phyloP scores from a whole-genome alignment of 2,888 invertebrate species.

The Ochropleura plecta region DNA sequence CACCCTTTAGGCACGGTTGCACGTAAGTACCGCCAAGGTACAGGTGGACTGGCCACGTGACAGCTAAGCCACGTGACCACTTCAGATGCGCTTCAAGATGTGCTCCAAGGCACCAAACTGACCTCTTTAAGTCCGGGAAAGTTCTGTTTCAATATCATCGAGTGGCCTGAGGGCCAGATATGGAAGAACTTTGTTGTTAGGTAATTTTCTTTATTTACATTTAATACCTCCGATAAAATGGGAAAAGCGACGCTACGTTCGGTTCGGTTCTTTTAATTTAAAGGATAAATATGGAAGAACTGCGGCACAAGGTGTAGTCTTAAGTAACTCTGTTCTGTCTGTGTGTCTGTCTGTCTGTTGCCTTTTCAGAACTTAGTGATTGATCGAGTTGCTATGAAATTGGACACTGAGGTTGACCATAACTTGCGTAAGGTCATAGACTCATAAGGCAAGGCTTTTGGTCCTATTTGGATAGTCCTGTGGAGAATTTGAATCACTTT shows the following conservation, averaged over 20 bases:
- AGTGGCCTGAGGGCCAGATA: constrained; percentile 26
- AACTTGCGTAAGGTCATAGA: background rate
- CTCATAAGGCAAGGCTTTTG: background rate
- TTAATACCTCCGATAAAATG: background rate
- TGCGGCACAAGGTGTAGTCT: no score
- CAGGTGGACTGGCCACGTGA: constrained; percentile 60
- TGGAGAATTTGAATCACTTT: no score
- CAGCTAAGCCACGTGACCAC: constrained; percentile 57
- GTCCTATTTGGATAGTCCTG: background rate
- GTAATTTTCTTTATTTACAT: constrained; percentile 14
- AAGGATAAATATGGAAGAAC: background rate
- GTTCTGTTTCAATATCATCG: constrained; percentile 35
- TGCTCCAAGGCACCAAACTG: constrained; percentile 41
- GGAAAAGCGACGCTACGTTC: background rate
- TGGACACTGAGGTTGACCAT: background rate
- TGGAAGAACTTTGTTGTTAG: constrained; percentile 25
- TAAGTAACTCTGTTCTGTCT: background rate
- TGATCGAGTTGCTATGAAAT: background rate
- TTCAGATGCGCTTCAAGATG: constrained; percentile 64
- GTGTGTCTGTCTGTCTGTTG: background rate
- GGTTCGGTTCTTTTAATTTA: background rate
- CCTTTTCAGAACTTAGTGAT: background rate
- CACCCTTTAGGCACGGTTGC: constrained; percentile 7
- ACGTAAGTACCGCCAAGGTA: constrained; percentile 30
- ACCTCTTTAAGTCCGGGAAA: constrained; percentile 54